Percentiles rank a stretch among this genome's conserved stretches.
Conservation (phyloP, 1,140 invertebrate genomes). For the Drosophila saltans region DNA sequence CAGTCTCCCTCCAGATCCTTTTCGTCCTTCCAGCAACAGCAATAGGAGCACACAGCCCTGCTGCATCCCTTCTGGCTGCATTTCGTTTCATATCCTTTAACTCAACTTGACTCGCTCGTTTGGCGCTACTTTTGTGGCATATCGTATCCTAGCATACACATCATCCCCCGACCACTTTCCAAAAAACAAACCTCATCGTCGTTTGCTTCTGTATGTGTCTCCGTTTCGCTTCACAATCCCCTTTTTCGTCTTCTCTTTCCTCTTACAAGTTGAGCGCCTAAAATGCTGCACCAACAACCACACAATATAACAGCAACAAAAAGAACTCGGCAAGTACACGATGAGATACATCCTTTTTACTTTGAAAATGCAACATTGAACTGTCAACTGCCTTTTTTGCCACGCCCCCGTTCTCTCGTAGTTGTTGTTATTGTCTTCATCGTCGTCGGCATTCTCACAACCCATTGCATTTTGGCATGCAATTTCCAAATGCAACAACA, state of each 20-base stretch:
- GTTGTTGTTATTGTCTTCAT: background rate
- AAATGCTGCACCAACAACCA: conserved; percentile 47
- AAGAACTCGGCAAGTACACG: conserved; percentile 18
- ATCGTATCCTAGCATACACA: conserved; percentile 51
- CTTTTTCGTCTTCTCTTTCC: conserved; percentile 11
- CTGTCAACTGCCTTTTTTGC: conserved; percentile 60
- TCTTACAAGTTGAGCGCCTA: conserved; percentile 68
- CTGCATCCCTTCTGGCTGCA: conserved; percentile 4
- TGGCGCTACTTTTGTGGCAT: conserved; percentile 64
- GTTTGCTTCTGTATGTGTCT: conserved; percentile 62
- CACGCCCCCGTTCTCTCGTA: background rate
- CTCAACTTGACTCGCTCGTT: conserved; percentile 67
- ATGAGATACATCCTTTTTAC: conserved; percentile 51
- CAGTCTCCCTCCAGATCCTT: background rate
- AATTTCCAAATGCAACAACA: conserved; percentile 68
- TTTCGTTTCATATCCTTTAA: conserved; percentile 35
- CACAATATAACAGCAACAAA: conserved; percentile 20
- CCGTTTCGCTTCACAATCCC: conserved; percentile 50
- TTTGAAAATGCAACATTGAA: conserved; percentile 76
- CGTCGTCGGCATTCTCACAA: conserved; percentile 33
- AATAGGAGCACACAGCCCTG: background rate
- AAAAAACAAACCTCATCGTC: conserved; percentile 21
- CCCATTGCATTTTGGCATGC: conserved; percentile 71
- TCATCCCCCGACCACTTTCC: background rate
- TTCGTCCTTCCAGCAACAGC: background rate